Base-by-base conservation (phyloP, 2,113 vertebrate genomes). In the Myiozetetes cayanensis region DNA sequence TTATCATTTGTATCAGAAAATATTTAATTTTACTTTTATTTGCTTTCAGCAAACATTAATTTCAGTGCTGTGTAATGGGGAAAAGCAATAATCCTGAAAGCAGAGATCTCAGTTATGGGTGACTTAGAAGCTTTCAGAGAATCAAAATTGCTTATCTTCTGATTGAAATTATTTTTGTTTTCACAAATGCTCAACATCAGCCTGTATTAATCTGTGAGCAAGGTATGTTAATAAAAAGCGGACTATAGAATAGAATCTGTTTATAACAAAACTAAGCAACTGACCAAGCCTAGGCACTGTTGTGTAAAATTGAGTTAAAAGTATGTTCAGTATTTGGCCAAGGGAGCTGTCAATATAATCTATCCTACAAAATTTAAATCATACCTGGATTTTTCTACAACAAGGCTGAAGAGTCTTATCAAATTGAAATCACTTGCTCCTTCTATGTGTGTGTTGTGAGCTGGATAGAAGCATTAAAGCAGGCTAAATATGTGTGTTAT, bases 1-100 rank as follows among this genome's bases (percentile, higher is more conserved):
- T 97, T 97, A 96, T 93, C 56, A 96, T 95, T 95, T 97, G 53
- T 95, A 94, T 95, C 85, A 93, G 86, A 96, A 96, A 95, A 91
- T 91, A 93, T 93, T 94, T 92, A 85, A 93, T 94, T 94, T 92
- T 88, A 77, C 44, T 90, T 82, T 80, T 94, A 92, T 96, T 96
- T 96, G 90, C 78, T 94, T 84, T 94, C 84, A 94, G 61, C 91
- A 97, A 97, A 96, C 94, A 96, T 91, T 93, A 95, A 97, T 96
- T 96, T 97, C 35, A 71, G 46, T 28, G 7, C 33, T n/a, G 75
- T 44, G 12, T 82, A 90, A 88, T 93, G 31, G 49, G 39, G 59
- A 81, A 94, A 96, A 85, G 12, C 46, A 93, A 70, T 72, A 89
- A 93, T 92, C 63, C 68, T 86, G 90, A 82, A 95, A 92, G 47